Percentiles rank a stretch among this genome's conserved stretches.
Evolutionary conservation across 2,888 invertebrate species (phyloP).

Genomic region (Allacma fusca): DNA sequence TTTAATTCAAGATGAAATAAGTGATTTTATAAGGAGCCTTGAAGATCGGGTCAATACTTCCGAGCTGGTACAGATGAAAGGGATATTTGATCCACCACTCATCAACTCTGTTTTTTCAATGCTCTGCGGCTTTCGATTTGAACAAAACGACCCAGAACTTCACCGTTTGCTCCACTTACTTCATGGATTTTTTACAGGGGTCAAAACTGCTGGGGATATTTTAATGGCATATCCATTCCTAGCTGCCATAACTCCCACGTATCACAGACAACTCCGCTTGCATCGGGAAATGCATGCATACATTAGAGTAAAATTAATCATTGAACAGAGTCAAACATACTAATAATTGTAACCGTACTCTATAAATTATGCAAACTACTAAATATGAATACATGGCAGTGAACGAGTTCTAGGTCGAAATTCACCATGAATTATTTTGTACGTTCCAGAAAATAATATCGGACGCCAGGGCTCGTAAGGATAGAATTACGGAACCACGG

Average conservation of each 20-base stretch:
- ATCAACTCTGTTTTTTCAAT: conserved; percentile 37
- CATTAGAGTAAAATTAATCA: background rate
- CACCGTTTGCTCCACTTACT: background rate
- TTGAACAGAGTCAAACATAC: too few species aligned
- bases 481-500: background rate
- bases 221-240: conserved; percentile 33
- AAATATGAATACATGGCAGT: too few species aligned
- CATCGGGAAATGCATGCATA: conserved; percentile 24
- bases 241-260: background rate
- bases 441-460: conserved; percentile 26
- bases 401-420: too few species aligned
- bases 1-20: conserved; percentile 29
- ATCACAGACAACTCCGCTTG: background rate
- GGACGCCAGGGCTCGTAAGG: background rate
- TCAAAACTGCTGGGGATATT: conserved; percentile 22
- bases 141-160: conserved; percentile 6
- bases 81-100: conserved; percentile 21
- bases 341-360: too few species aligned
- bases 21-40: background rate
- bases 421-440: too few species aligned
- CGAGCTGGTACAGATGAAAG: background rate
- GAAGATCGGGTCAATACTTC: background rate
- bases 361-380: background rate
- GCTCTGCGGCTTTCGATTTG: conserved; percentile 26
- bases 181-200: conserved; percentile 25